Conservation (phyloP, 1,140 invertebrate genomes). For the Hycleus cichorii region DNA sequence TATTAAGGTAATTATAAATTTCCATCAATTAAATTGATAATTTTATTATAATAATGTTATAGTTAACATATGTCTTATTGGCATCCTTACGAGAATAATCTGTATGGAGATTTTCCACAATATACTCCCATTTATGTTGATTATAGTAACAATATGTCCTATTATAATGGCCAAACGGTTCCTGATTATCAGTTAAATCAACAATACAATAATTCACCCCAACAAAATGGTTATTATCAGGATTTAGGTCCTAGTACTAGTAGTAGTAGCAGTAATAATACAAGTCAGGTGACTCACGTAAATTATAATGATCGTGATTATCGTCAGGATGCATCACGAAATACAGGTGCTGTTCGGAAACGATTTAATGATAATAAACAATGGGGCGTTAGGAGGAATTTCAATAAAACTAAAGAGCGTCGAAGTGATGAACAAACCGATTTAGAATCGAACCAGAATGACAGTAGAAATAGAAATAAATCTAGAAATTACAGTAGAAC, state of each 20-base stretch:
- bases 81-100: background rate
- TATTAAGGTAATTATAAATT: too few species aligned
- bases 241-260: too few species aligned
- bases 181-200: too few species aligned
- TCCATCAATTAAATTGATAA: too few species aligned
- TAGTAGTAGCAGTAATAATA: too few species aligned
- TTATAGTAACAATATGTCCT: slow-evolving; percentile 9
- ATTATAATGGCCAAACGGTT: background rate
- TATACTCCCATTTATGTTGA: slow-evolving; percentile 5
- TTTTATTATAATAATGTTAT: too few species aligned
- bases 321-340: background rate
- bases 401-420: background rate
- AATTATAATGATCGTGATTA: too few species aligned
- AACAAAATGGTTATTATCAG: too few species aligned
- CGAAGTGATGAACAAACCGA: background rate
- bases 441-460: background rate
- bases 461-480: background rate
- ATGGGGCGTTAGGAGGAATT: background rate
- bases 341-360: background rate
- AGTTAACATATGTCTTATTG: slow-evolving; percentile 5
- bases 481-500: background rate
- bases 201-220: too few species aligned
- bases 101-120: slow-evolving; percentile 6
- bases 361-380: background rate
- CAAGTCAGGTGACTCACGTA: too few species aligned